phyloP scores from a whole-genome alignment of 2,797 vertebrate species.

The Enteromius fasciolatus region DNA sequence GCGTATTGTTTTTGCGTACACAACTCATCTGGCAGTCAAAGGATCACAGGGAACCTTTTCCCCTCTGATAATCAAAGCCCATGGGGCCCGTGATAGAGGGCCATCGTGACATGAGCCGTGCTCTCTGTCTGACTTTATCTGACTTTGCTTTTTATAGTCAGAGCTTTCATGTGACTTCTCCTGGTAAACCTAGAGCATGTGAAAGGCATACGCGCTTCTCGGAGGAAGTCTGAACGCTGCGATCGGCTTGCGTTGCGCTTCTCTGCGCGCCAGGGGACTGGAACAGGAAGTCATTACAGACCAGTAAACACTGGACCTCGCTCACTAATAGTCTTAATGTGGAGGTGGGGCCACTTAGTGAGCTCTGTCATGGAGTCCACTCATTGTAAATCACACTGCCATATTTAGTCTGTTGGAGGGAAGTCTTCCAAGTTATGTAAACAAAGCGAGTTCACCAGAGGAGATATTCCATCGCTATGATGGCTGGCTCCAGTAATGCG shows the following conservation, averaged over 20 bases:
- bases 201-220: constrained; percentile 67
- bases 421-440: constrained; percentile 79
- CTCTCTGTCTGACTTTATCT: constrained; percentile 73
- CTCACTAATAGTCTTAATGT: constrained; percentile 49
- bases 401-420: constrained; percentile 81
- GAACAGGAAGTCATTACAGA: constrained; percentile 71
- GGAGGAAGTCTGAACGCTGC: constrained; percentile 46
- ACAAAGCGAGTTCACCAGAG: constrained; percentile 69
- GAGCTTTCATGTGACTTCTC: constrained; percentile 76
- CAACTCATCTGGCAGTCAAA: constrained; percentile 1
- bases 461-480: constrained; percentile 54
- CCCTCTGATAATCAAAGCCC: constrained; percentile 60
- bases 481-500: constrained; percentile 63
- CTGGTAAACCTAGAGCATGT: constrained; percentile 72
- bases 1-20: constrained; percentile 14
- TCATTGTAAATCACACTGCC: constrained; percentile 77
- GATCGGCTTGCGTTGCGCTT: constrained; percentile 17
- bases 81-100: constrained; percentile 69
- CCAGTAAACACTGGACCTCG: constrained; percentile 62
- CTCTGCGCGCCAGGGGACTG: constrained; percentile 56
- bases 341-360: constrained; percentile 52
- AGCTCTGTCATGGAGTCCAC: constrained; percentile 67
- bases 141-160: constrained; percentile 75
- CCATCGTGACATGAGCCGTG: constrained; percentile 76
- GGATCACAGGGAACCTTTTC: constrained; percentile 55